A percentile compares a stretch with the other conserved stretches of the same genome.
Evolutionary conservation across 2,888 invertebrate species (phyloP).

Genomic region (Spicauda simplicius): DNA sequence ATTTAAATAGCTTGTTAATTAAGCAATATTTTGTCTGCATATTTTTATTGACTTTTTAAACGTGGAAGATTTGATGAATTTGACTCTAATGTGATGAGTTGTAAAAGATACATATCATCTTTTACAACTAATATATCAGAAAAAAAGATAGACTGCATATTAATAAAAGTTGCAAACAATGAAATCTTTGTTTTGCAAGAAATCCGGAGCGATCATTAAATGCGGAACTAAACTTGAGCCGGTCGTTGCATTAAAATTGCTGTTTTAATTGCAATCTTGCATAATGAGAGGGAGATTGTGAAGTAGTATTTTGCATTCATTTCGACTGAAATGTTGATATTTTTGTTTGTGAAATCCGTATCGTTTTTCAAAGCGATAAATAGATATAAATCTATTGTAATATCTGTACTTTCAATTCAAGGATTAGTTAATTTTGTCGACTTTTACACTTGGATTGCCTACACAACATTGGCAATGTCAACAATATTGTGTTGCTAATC

Average conservation of each 20-base stretch:
- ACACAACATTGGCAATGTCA: too few relatives aligned
- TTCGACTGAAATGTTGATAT: slow-evolving; percentile 5
- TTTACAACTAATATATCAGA: too few relatives aligned
- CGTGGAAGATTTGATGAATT: too few relatives aligned
- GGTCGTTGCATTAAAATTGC: slow-evolving; percentile 21
- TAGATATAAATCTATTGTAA: neutral
- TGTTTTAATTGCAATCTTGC: slow-evolving; percentile 25
- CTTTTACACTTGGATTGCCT: too few relatives aligned
- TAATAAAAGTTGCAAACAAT: neutral
- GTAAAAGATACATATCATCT: too few relatives aligned
- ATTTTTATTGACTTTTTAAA: too few relatives aligned
- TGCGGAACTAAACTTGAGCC: slow-evolving; percentile 16
- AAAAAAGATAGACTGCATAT: neutral
- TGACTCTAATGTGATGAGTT: too few relatives aligned
- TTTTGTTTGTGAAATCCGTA: slow-evolving; percentile 3
- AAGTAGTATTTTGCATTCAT: slow-evolving; percentile 8
- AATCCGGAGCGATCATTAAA: slow-evolving; percentile 1
- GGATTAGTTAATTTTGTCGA: too few relatives aligned
- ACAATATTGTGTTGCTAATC: too few relatives aligned
- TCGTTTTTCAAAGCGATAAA: neutral
- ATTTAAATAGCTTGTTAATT: too few relatives aligned
- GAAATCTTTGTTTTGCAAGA: neutral
- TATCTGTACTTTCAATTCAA: too few relatives aligned
- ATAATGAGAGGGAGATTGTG: slow-evolving; percentile 12
- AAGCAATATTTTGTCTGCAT: too few relatives aligned